phyloP scores from a whole-genome alignment of 2,113 vertebrate genomes.

The Lampris incognitus region DNA sequence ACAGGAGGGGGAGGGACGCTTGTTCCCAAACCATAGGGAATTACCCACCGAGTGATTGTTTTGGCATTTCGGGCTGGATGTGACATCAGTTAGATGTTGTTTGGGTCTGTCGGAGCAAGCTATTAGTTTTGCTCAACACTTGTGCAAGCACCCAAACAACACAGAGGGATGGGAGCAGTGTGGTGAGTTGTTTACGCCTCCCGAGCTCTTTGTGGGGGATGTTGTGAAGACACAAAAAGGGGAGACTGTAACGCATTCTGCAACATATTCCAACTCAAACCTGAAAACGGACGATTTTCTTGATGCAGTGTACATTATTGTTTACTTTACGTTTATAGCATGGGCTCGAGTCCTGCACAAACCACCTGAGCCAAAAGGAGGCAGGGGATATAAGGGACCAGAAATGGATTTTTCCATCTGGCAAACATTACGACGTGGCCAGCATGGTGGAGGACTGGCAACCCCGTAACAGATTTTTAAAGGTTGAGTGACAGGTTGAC shows the following conservation, averaged over 20 bases:
- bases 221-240: conserved; percentile 25
- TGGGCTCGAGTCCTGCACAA: conserved; percentile 2
- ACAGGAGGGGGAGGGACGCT: conserved; percentile 36
- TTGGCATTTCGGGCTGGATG: conserved; percentile 50
- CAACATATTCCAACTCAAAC: neutral
- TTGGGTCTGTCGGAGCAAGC: conserved; percentile 33
- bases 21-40: conserved; percentile 44
- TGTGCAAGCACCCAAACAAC: conserved; percentile 2
- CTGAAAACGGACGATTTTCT: neutral
- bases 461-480: conserved; percentile 20
- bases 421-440: conserved; percentile 29
- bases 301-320: neutral
- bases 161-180: conserved; percentile 19
- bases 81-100: conserved; percentile 45
- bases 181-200: neutral
- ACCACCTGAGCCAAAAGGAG: conserved; percentile 1
- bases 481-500: conserved; percentile 48
- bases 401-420: conserved; percentile 47
- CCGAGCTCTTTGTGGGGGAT: conserved; percentile 9
- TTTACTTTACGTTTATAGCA: conserved; percentile 15
- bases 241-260: too few species aligned
- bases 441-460: conserved; percentile 37
- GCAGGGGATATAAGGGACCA: neutral
- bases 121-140: conserved; percentile 37
- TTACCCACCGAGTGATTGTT: conserved; percentile 56